Evolutionary conservation across 92 coral and sea anemone genomes (phyloP), one percentile per base, ranked within the genome.

Genomic region (Montipora capitata): DNA sequence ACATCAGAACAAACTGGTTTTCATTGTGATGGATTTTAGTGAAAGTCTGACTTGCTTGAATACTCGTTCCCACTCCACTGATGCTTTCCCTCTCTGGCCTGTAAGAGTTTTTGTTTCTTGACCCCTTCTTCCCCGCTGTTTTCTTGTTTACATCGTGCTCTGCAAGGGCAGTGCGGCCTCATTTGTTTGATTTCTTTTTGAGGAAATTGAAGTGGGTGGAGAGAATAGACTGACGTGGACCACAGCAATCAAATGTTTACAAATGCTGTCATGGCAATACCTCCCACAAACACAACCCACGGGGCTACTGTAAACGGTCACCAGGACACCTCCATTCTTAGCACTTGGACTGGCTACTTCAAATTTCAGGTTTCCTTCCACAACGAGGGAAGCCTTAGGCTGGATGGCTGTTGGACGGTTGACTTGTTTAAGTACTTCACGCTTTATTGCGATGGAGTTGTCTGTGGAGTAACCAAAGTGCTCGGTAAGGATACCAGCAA

Each of bases 241-340:
- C n/a, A 80, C 91, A 20, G 91, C 87, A n/a, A 87, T 39, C 7
- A 81, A 87, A 59, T 87, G 91, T 41, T 78, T 68, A 63, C 91
- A 87, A n/a, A 78, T 87, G 72, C 42, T 81, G 61, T 88, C 87
- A 49, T 87, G 65, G 42, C 35, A 54, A 15, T 79, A 87, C 67
- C 86, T 71, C 6, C 91, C 87, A 81, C 92, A 88, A 48, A 73
- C 77, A 82, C 87, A 75, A 15, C 56, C 68, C n/a, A 42, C 83
- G 65, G 74, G 88, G 43, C 58, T 58, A 72, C 91, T 80, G 87
- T 87, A 87, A 39, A 80, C 87, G 5, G 87, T 79, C 63, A 87
- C 91, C 38, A 12, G 80, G 5, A 87, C 86, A 71, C 65, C 10
- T 70, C 91, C 92, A 66, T 88, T 81, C 40, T 45, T 88, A 44